These are phyloP conservation scores for Enteromius fasciolatus DNA, from an alignment of 2,797 vertebrate species.

Conservation along the genomic window DNA sequence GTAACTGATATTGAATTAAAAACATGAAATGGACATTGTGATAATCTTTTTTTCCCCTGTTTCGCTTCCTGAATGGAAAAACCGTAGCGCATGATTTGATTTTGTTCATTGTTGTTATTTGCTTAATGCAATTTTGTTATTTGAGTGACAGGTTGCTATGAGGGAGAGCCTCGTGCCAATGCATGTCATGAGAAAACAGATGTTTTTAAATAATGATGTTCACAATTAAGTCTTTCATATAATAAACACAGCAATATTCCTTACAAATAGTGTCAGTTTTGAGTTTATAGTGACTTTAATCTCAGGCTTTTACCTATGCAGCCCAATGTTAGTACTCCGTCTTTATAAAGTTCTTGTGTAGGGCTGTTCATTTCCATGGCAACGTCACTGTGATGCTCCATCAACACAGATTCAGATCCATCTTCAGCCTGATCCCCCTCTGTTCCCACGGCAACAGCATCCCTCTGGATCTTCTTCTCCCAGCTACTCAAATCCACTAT, in stretches of 20 bases:
- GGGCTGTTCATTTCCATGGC: constrained; percentile 82
- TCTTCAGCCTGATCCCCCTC: constrained; percentile 75
- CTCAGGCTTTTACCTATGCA: constrained; percentile 80
- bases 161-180: not conserved
- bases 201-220: not conserved
- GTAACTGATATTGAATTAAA: not conserved
- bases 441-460: constrained; percentile 74
- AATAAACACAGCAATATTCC: not conserved
- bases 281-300: not conserved
- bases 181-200: not conserved
- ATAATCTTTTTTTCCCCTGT: not conserved
- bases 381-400: constrained; percentile 87
- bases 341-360: constrained; percentile 85
- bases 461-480: constrained; percentile 90
- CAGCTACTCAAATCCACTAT: constrained; percentile 90
- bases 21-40: not conserved
- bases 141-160: not conserved
- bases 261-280: not conserved
- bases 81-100: not conserved
- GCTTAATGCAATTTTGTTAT: not conserved
- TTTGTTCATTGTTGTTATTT: not conserved
- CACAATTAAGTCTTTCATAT: not conserved
- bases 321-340: constrained; percentile 89
- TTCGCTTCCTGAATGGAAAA: not conserved
- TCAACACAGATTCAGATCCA: constrained; percentile 74